phyloP scores from a whole-genome alignment of 2,113 vertebrate genomes.

The Hippocampus zosterae region DNA sequence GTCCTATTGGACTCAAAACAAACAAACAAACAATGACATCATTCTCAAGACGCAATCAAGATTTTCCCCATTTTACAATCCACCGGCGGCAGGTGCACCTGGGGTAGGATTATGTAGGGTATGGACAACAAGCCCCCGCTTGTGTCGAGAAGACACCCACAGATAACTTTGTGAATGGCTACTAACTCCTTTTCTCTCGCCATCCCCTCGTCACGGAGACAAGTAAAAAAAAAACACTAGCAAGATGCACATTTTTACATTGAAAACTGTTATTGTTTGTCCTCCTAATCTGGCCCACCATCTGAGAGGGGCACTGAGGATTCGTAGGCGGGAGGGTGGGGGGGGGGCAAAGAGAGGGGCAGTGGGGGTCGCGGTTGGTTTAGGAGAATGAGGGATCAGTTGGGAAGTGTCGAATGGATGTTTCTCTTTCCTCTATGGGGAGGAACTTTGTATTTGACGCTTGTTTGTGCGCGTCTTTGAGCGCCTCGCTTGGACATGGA shows the following conservation, averaged over 20 bases:
- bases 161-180: constrained; percentile 82
- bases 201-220: constrained; percentile 40
- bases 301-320: constrained; percentile 82
- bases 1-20: background rate
- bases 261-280: constrained; percentile 94
- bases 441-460: constrained; percentile 90
- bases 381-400: constrained; percentile 82
- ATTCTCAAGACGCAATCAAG: background rate
- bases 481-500: constrained; percentile 73
- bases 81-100: constrained; percentile 29
- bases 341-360: constrained; percentile 74
- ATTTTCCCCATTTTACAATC: background rate
- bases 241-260: constrained; percentile 95
- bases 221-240: constrained; percentile 70
- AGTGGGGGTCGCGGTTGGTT: constrained; percentile 74
- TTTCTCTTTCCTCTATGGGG: constrained; percentile 83
- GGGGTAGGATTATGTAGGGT: constrained; percentile 49
- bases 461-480: constrained; percentile 98
- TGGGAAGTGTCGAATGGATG: constrained; percentile 98
- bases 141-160: constrained; percentile 78
- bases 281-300: constrained; percentile 96
- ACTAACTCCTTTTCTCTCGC: constrained; percentile 56
- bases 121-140: constrained; percentile 46
- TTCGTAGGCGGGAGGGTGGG: constrained; percentile 71
- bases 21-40: background rate